Base-by-base conservation (phyloP, 2,888 invertebrate species). In the Onchidella celtica region DNA sequence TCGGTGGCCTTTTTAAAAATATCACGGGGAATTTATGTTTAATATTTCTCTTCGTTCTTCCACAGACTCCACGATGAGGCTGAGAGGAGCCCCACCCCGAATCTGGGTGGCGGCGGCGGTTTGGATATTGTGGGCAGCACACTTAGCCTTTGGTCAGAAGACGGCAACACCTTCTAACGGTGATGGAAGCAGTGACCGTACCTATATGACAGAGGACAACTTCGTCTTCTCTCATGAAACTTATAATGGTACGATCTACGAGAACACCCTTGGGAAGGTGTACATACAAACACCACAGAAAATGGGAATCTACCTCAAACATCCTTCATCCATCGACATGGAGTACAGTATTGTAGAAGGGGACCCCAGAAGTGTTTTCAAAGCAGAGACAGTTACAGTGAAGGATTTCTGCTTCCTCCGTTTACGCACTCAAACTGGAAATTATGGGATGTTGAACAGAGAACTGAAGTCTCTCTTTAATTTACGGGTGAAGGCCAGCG, bases 331-430 rank as follows among this genome's bases (percentile, higher is more conserved):
- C 29, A 80, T 92, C 3, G 88, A 90, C 24, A 95, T 98, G 72
- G 96, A 96, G 87, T 99, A 96, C 94, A 96, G 96, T 91, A 97
- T 99, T 92, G 95, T 96, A 29, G 95, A 95, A 89, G 98, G 98
- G 68, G 97, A 98, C 94, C 95, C 95, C 77, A 97, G 97, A 91
- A 84, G 96, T 92, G 96, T 98, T 92, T 99, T 99, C 94, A 97
- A 97, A 93, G 97, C 97, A 11, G 98, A 98, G 93, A 96, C 97
- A 88, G 95, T 96, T 83, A 94, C 95, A 83, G 96, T 99, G 77
- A 99, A 99, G 59, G 98, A 99, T 94, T 98, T 98, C 94, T 97
- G 97, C 93, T 99, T 99, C 94, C 95, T 99, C 78, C 95, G 96
- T 79, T 95, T 99, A 83, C 95, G 98, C 90, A 98, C 97, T 86